Base-by-base conservation (phyloP, 2,888 invertebrate species). In the Chymomyza caudatula region DNA sequence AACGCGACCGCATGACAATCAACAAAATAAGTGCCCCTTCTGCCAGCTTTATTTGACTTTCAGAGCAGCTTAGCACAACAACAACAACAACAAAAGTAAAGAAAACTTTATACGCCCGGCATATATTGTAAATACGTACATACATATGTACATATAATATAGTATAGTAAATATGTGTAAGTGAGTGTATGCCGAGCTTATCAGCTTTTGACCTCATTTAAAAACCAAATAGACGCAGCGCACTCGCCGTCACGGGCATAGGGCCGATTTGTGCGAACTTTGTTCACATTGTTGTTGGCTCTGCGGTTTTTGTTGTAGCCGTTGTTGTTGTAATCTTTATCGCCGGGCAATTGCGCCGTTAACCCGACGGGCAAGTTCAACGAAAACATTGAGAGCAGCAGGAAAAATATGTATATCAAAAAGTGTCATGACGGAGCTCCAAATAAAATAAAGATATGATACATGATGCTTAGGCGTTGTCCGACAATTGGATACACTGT, bases 141-240 rank as follows among this genome's bases (percentile, higher is more conserved):
- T 54, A 51, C 63, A 60, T 60, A 6, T 37, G 11, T 37, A 37
- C 11, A 37, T 37, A 11, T 37, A 11, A 37, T 37, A 37, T 37
- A 13, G 20, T 43, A 5, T n/a, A 6, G 19, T 43, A 8, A 3
- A 6, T 13, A 42, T 42, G 56, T 43, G 25, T 44, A 19, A 17
- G 54, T 37, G 43, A 17, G 58, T 54, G 54, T 54, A 25, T 54
- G 37, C 17, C 37, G 13, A 37, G 69, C 77, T 85, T 82, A 82
- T 82, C 85, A 78, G 77, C 87, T 77, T 85, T 82, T 82, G 81
- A 82, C 81, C 81, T 85, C 87, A 85, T 85, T 82, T 83, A 65
- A 82, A 85, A 82, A 74, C 72, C 81, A 85, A 85, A 85, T 82
- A 86, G 73, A 64, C 74, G 60, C 72, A 75, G 64, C 59, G 58